These are phyloP conservation scores for Euleptes europaea DNA, from an alignment of 2,113 vertebrate species.

Conservation along the genomic window DNA sequence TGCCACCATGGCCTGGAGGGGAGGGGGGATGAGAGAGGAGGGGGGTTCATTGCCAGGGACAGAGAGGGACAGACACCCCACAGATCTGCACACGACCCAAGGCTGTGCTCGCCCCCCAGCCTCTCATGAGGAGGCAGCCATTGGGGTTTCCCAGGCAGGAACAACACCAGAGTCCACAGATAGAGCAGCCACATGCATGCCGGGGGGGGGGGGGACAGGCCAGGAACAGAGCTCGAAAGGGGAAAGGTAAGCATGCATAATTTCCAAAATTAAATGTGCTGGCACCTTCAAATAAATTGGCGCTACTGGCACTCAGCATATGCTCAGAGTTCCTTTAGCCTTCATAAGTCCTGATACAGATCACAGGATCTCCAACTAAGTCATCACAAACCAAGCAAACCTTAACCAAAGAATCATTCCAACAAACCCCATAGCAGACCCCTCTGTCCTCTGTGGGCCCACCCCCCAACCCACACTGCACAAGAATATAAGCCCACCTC, in stretches of 20 bases:
- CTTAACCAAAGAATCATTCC: too few relatives aligned
- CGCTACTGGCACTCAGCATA: not conserved
- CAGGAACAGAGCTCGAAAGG: not conserved
- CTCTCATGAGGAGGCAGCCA: not conserved
- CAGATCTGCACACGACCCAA: not conserved
- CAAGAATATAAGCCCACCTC: too few relatives aligned
- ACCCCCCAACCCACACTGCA: too few relatives aligned
- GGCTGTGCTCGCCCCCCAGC: not conserved
- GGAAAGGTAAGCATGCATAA: fast-evolving
- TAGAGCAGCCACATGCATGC: not conserved
- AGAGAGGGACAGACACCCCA: not conserved
- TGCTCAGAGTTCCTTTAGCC: too few relatives aligned
- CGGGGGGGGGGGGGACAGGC: not conserved
- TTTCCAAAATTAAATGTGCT: not conserved
- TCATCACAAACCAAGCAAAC: too few relatives aligned
- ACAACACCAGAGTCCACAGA: not conserved
- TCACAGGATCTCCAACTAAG: too few relatives aligned
- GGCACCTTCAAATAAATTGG: not conserved
- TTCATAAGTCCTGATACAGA: too few relatives aligned
- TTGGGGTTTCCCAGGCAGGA: too few relatives aligned
- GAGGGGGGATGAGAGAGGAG: slow-evolving; percentile 49
- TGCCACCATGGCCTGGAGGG: slow-evolving; percentile 89
- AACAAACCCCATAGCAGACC: too few relatives aligned
- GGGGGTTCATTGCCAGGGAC: not conserved
- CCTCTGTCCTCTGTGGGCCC: too few relatives aligned